Percentiles rank a stretch among this genome's conserved stretches.
Conservation (phyloP, 2,797 vertebrate species). For the Sebastes taczanowskii region DNA sequence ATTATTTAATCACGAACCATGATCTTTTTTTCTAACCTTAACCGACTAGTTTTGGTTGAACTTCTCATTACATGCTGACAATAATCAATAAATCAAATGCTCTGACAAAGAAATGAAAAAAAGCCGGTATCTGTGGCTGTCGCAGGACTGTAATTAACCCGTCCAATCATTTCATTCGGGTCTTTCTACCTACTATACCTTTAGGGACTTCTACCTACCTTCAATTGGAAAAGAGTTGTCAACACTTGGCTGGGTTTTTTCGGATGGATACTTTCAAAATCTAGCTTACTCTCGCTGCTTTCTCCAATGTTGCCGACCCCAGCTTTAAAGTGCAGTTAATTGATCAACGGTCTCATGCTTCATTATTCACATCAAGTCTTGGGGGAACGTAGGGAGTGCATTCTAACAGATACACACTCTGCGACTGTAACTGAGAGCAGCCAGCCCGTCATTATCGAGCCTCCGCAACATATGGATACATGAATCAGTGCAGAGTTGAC, state of each 20-base stretch:
- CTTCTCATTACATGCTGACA: not conserved
- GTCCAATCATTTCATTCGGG: too few species aligned
- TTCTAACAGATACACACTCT: not conserved
- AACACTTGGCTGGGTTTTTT: not conserved
- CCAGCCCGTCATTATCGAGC: not conserved
- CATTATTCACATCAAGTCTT: not conserved
- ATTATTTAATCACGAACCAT: too few species aligned
- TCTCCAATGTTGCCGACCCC: not conserved
- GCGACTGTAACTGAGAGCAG: not conserved
- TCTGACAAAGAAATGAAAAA: too few species aligned
- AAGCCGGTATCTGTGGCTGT: too few species aligned
- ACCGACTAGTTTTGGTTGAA: too few species aligned
- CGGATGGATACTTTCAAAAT: too few species aligned
- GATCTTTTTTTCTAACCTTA: too few species aligned
- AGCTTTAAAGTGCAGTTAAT: not conserved
- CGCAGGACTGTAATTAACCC: too few species aligned
- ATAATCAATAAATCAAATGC: not conserved
- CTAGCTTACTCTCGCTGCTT: not conserved
- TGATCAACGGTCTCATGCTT: not conserved
- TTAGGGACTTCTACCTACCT: not conserved
- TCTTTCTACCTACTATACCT: rapidly evolving
- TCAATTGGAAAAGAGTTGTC: not conserved
- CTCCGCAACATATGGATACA: not conserved
- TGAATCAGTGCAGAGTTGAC: not conserved
- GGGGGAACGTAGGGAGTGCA: not conserved